phyloP scores from a whole-genome alignment of 2,888 invertebrate species.

The Caprella mutica region DNA sequence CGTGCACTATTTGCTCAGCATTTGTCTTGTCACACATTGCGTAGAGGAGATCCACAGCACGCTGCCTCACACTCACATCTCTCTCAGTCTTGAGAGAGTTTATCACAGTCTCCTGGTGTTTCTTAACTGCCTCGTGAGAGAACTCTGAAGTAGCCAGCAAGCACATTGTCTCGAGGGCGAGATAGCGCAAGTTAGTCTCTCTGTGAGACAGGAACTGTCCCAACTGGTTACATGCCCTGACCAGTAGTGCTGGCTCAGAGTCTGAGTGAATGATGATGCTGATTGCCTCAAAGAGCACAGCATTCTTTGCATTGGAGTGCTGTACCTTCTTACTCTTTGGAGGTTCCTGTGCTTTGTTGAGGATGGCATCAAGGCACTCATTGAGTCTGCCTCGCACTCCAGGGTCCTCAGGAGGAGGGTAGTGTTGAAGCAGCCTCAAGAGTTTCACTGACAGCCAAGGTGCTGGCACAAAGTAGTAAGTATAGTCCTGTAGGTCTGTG shows the following conservation, averaged over 20 bases:
- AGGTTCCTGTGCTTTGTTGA: constrained; percentile 98
- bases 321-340: constrained; percentile 98
- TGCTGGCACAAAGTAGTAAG: constrained; percentile 99
- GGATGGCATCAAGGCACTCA: constrained; percentile 94
- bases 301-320: constrained; percentile 99
- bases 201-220: constrained; percentile 88
- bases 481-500: constrained; percentile 98
- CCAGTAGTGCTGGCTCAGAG: constrained; percentile 88
- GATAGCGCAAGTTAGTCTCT: constrained; percentile 93
- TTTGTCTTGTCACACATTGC: constrained; percentile 99
- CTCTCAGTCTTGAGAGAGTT: constrained; percentile 98
- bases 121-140: constrained; percentile 98
- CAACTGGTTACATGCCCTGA: constrained; percentile 95
- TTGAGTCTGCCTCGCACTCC: constrained; percentile 90
- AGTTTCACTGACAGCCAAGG: constrained; percentile 99
- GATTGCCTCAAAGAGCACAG: constrained; percentile 98
- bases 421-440: constrained; percentile 88
- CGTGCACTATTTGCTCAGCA: constrained; percentile 97
- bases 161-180: constrained; percentile 98
- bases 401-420: constrained; percentile 96
- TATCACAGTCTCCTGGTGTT: constrained; percentile 98
- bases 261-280: constrained; percentile 99
- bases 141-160: constrained; percentile 97
- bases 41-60: constrained; percentile 94
- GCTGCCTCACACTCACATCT: constrained; percentile 93